Evolutionary conservation across 2,797 vertebrate genomes (phyloP).

Genomic region (Clarias pachynema): DNA sequence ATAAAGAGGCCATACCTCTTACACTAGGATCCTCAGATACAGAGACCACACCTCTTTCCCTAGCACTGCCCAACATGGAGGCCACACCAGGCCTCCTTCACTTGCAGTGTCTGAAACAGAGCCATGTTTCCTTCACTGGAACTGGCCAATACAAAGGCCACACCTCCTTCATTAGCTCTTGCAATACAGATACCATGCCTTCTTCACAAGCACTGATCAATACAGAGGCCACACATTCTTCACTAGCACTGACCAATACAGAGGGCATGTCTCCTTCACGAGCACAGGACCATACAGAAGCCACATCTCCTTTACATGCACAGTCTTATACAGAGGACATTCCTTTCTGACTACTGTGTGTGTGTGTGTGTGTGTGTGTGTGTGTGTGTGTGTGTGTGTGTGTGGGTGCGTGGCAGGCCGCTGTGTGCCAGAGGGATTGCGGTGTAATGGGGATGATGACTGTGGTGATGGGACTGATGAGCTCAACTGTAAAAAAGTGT

Average conservation of each 20-base stretch:
- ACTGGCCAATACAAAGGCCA: no score
- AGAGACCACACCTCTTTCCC: neutral
- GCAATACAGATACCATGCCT: neutral
- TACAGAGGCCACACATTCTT: neutral
- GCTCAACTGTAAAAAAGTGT: slow-evolving; percentile 75
- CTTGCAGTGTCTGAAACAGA: no score
- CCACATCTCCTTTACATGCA: neutral
- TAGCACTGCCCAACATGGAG: neutral
- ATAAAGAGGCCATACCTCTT: neutral
- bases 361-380: no score
- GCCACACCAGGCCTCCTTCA: neutral
- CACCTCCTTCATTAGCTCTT: no score
- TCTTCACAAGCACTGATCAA: neutral
- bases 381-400: slow-evolving; percentile 29
- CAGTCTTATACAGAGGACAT: neutral
- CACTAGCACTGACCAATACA: neutral
- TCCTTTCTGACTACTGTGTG: neutral
- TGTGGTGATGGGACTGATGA: slow-evolving; percentile 93
- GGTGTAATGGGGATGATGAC: slow-evolving; percentile 92
- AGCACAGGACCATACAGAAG: no score
- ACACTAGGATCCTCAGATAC: neutral
- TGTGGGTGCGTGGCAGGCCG: slow-evolving; percentile 73
- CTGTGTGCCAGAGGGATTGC: slow-evolving; percentile 82
- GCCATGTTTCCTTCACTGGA: neutral
- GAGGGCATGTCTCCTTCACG: neutral